Evolutionary conservation across 1,140 invertebrate species (phyloP).

Genomic region (Brachionus angularis): DNA sequence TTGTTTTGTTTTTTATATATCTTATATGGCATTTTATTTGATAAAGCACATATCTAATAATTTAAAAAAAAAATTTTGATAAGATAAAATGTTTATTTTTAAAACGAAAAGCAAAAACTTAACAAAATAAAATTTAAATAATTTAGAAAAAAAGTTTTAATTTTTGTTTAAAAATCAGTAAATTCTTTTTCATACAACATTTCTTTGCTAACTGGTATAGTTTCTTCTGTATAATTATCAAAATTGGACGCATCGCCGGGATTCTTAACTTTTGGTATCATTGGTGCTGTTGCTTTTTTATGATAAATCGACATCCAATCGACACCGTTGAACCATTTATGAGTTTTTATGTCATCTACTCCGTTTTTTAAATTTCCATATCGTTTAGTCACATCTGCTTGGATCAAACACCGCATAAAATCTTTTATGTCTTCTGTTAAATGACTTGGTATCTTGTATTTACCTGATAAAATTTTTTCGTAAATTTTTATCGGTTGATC

Average conservation of each 20-base stretch:
- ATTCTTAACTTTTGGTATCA: constrained; percentile 26
- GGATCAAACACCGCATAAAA: constrained; percentile 29
- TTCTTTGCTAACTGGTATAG: constrained; percentile 24
- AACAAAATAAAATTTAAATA: neutral
- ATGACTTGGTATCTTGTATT: constrained; percentile 24
- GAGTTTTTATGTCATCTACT: constrained; percentile 40
- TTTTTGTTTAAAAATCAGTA: constrained; percentile 23
- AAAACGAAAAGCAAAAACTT: no score
- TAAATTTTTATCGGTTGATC: constrained; percentile 47
- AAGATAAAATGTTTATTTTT: neutral
- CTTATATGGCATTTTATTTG: no score
- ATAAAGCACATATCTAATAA: neutral
- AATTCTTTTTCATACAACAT: constrained; percentile 39
- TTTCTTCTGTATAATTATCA: neutral
- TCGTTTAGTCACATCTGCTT: constrained; percentile 40
- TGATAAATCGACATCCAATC: constrained; percentile 41
- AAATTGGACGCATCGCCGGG: constrained; percentile 14
- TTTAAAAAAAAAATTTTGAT: neutral
- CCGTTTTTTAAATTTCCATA: constrained; percentile 39
- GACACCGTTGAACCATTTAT: constrained; percentile 27
- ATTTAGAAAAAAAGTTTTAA: neutral
- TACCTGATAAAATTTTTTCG: constrained; percentile 46
- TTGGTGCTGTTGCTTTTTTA: constrained; percentile 16
- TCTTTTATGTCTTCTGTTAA: constrained; percentile 41
- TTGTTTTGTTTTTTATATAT: no score